Evolutionary conservation across 1,140 invertebrate species (phyloP).

Genomic region (Dreissena polymorpha): DNA sequence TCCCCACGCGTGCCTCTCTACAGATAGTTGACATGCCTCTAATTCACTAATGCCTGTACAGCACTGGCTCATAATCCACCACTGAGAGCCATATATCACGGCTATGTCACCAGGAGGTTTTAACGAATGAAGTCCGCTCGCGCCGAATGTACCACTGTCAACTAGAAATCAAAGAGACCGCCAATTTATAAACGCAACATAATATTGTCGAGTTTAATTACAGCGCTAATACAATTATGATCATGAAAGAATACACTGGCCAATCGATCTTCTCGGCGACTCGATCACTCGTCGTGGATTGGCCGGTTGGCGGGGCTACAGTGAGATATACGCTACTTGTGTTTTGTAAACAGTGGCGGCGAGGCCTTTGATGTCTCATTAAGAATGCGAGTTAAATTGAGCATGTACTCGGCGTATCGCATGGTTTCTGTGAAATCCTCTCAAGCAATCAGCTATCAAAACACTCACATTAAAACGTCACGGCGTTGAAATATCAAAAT

Average conservation of each 20-base stretch:
- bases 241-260: conserved; percentile 1
- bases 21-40: conserved; percentile 12
- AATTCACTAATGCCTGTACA: background rate
- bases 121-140: background rate
- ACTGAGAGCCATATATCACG: conserved; percentile 10
- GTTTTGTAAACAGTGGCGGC: background rate
- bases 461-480: too few relatives aligned
- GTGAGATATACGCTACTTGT: background rate
- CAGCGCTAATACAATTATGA: conserved; percentile 41
- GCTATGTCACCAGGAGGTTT: background rate
- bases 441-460: too few relatives aligned
- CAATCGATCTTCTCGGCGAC: conserved; percentile 15
- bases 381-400: background rate
- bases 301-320: background rate
- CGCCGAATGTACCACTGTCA: background rate
- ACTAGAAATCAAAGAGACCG: conserved; percentile 26
- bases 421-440: too few relatives aligned
- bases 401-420: background rate
- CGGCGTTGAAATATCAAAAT: too few relatives aligned
- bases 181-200: conserved; percentile 41
- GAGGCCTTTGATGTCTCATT: conserved; percentile 5
- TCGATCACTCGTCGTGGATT: background rate
- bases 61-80: conserved; percentile 2
- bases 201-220: conserved; percentile 50
- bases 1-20: background rate